phyloP scores from a whole-genome alignment of 2,797 vertebrate genomes.

The Etheostoma nigrum region DNA sequence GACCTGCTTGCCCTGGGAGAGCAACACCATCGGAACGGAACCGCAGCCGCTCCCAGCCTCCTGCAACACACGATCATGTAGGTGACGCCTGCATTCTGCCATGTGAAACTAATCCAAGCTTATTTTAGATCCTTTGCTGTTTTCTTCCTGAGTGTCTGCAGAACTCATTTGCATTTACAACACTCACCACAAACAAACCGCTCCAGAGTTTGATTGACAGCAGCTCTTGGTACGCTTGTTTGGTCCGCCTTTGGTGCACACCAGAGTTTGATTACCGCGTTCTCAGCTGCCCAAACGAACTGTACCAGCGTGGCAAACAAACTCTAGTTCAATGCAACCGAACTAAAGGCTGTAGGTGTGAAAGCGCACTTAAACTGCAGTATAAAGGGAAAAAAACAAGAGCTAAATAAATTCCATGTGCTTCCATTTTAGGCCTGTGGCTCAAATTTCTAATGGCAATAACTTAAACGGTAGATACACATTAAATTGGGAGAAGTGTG shows the following conservation, averaged over 20 bases:
- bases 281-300: too few relatives aligned
- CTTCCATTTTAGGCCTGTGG: not conserved
- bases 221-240: too few relatives aligned
- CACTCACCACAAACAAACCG: not conserved
- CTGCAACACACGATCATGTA: slow-evolving; percentile 89
- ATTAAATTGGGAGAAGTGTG: not conserved
- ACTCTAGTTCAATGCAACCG: too few relatives aligned
- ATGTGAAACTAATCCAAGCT: not conserved
- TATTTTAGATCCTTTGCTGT: slow-evolving; percentile 1
- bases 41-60: slow-evolving; percentile 76
- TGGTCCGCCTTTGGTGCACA: too few relatives aligned
- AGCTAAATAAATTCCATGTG: not conserved
- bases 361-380: not conserved
- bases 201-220: too few relatives aligned
- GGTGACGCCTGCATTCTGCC: slow-evolving; percentile 41
- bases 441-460: not conserved
- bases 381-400: not conserved
- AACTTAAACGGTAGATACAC: not conserved
- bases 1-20: slow-evolving; percentile 89
- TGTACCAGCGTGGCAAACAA: too few relatives aligned
- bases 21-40: slow-evolving; percentile 56
- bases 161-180: slow-evolving; percentile 33
- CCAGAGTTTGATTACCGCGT: too few relatives aligned
- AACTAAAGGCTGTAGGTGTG: too few relatives aligned
- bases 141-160: slow-evolving; percentile 20